A percentile compares a stretch with the other conserved stretches of the same genome.
Evolutionary conservation across 2,888 invertebrate species (phyloP).

Genomic region (Schizotus pectinicornis): DNA sequence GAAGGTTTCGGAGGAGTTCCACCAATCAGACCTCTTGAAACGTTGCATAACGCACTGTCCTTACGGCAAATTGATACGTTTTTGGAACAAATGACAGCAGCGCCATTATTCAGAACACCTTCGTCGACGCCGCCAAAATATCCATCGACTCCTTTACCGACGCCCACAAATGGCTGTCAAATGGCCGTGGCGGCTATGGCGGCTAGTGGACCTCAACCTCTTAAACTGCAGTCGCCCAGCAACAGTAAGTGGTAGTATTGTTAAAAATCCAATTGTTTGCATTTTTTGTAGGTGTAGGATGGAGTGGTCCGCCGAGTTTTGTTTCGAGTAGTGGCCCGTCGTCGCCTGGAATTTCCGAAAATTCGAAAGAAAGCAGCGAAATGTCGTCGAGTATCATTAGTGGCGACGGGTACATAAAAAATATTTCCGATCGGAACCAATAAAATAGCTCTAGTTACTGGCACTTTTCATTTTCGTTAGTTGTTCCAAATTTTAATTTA

Average conservation of each 20-base stretch:
- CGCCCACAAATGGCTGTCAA: constrained; percentile 50
- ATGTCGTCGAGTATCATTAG: constrained; percentile 67
- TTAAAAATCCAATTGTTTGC: neutral
- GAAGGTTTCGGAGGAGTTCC: constrained; percentile 93
- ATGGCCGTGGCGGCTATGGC: constrained; percentile 41
- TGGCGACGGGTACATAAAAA: constrained; percentile 64
- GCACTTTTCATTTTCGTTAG: constrained; percentile 1
- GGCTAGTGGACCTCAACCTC: constrained; percentile 45
- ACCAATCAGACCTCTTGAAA: constrained; percentile 94
- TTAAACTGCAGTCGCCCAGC: constrained; percentile 59
- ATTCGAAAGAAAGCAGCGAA: constrained; percentile 67
- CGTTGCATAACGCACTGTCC: constrained; percentile 95
- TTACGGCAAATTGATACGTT: constrained; percentile 89
- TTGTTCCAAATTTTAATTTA: neutral
- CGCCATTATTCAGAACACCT: constrained; percentile 75
- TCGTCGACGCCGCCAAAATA: constrained; percentile 73
- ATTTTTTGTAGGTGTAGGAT: constrained; percentile 63
- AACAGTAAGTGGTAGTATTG: constrained; percentile 57
- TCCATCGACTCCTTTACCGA: constrained; percentile 63
- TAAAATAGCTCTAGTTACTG: constrained; percentile 12
- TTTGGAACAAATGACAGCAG: constrained; percentile 83
- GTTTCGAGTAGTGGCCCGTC: constrained; percentile 83
- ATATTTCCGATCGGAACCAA: constrained; percentile 14
- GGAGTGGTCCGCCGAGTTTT: constrained; percentile 87
- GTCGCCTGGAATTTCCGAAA: constrained; percentile 72